A percentile compares a stretch with the other conserved stretches of the same genome.
Conservation (phyloP, 2,888 invertebrate species). For the Colostygia pectinataria region DNA sequence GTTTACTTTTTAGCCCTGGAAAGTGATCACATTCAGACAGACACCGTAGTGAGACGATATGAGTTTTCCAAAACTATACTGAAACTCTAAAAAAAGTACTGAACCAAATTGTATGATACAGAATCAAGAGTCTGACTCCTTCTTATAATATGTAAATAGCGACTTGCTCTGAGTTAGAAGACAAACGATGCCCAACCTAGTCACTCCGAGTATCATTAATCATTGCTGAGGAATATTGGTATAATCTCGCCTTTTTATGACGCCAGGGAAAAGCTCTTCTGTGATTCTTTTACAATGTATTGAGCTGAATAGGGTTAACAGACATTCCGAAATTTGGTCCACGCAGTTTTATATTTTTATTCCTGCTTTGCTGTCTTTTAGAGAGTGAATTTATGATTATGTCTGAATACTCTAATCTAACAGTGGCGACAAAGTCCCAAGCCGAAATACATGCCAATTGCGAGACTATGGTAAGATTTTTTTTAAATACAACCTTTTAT, state of each 20-base stretch:
- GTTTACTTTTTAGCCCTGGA: too few relatives aligned
- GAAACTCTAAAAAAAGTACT: too few relatives aligned
- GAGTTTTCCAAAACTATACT: too few relatives aligned
- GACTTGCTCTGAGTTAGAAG: slow-evolving; percentile 53
- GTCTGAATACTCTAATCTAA: too few relatives aligned
- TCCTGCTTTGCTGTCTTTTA: too few relatives aligned
- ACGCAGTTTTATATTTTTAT: too few relatives aligned
- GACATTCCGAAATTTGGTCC: not conserved
- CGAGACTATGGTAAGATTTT: too few relatives aligned
- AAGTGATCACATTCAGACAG: too few relatives aligned
- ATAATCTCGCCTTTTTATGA: slow-evolving; percentile 26
- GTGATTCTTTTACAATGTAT: slow-evolving; percentile 13
- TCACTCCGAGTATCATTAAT: slow-evolving; percentile 56
- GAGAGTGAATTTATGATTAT: too few relatives aligned
- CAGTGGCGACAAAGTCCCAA: too few relatives aligned
- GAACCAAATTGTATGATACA: not conserved
- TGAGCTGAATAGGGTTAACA: slow-evolving; percentile 12
- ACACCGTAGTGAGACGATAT: too few relatives aligned
- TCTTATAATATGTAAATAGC: slow-evolving; percentile 60
- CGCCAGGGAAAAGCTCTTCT: slow-evolving; percentile 8
- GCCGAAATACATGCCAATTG: too few relatives aligned
- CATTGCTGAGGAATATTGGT: slow-evolving; percentile 55
- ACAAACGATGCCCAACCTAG: slow-evolving; percentile 61
- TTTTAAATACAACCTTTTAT: slow-evolving; percentile 41
- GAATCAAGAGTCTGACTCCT: slow-evolving; percentile 10